Evolutionary conservation across 2,888 invertebrate genomes (phyloP), one percentile per base, ranked within the genome.

Genomic region (Cancer borealis): DNA sequence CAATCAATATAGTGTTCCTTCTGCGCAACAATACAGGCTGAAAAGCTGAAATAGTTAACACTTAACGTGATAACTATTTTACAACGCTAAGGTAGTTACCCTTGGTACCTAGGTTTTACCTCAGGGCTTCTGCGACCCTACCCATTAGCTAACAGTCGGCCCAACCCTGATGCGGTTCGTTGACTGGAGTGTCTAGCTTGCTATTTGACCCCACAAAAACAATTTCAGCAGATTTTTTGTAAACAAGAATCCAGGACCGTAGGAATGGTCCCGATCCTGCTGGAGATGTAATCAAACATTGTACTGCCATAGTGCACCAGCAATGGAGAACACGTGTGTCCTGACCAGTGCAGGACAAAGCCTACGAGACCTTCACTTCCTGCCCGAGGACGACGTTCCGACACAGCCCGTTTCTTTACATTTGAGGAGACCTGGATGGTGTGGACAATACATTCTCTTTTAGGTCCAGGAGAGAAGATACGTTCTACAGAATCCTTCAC

Each of bases 61-160:
- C 73, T 79, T 60, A 60, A 17, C 60, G 21, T 60, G 60, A 17
- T 60, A 60, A 26, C 73, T 73, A 73, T 73, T 73, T 73, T 14
- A 30, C 39, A 14, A 3, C 39, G 84, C 84, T 84, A 84, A 17
- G 84, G 84, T 84, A 84, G 17, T 14, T 84, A 39, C 84, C 39
- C 84, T 84, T 84, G 84, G 84, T 39, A 84, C 39, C 39, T 39
- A 39, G 39, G 12, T 14, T 84, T 30, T 84, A 30, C 84, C 84
- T 84, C 84, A 39, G 84, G 84, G 84, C 84, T 39, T 39, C 39
- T 73, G 73, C 73, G 73, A 73, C 84, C 84, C 17, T 39, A 39
- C 39, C 39, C 84, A 84, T 84, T 30, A 30, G 84, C 6, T 84
- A 8, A 10, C 39, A 30, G 84, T 84, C 39, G 14, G 84, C 84